phyloP scores from a whole-genome alignment of 2,113 vertebrate genomes.

The Ctenodactylus gundi region DNA sequence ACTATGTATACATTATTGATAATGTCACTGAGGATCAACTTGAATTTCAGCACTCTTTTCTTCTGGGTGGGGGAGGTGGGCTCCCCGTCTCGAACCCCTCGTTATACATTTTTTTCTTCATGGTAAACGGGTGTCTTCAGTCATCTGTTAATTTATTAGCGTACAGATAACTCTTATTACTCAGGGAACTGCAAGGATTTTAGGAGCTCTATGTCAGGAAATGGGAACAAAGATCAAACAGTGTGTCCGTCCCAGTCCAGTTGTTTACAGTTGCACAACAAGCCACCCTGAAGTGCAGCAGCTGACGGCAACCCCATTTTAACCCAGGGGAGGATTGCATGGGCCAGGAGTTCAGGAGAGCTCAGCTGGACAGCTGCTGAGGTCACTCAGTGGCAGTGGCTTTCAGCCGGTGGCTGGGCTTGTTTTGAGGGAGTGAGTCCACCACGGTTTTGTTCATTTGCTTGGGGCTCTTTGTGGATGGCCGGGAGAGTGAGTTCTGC shows the following conservation, averaged over 20 bases:
- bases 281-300: background rate
- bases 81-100: background rate
- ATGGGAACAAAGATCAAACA: background rate
- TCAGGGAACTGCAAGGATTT: background rate
- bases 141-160: background rate
- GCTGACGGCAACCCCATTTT: background rate
- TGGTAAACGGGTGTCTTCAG: background rate
- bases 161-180: background rate
- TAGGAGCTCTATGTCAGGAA: background rate
- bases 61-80: background rate
- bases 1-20: background rate
- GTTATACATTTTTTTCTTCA: background rate
- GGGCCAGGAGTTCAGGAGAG: background rate
- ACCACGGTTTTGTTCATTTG: background rate
- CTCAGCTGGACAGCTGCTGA: background rate
- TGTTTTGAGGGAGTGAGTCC: background rate
- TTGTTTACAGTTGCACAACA: background rate
- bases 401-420: background rate
- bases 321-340: background rate
- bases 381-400: background rate
- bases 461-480: background rate
- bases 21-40: background rate
- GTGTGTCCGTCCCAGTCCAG: background rate
- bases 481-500: background rate
- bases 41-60: background rate